Percentiles rank a stretch among this genome's conserved stretches.
Conservation (phyloP, 2,797 vertebrate genomes). For the Anableps anableps region DNA sequence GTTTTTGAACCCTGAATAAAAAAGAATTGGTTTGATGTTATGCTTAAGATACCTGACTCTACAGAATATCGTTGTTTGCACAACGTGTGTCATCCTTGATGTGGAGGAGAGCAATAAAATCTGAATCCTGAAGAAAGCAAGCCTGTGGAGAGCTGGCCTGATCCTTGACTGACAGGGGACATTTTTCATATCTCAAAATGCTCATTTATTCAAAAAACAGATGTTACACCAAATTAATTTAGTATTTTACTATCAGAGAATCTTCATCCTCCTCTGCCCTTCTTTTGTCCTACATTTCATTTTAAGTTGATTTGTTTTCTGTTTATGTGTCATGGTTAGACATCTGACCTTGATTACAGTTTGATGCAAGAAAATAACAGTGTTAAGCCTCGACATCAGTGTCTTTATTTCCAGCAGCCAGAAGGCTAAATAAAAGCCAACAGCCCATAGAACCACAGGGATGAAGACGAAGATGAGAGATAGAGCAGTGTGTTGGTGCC, state of each 20-base stretch:
- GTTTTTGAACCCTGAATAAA: background rate
- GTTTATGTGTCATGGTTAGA: background rate
- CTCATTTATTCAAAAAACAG: background rate
- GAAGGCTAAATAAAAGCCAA: too few species aligned
- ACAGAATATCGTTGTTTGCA: too few species aligned
- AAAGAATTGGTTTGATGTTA: background rate
- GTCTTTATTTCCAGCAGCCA: background rate
- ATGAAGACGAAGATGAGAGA: too few species aligned
- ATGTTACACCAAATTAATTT: background rate
- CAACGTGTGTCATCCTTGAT: background rate
- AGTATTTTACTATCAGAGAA: background rate
- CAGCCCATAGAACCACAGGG: background rate
- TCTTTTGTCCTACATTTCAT: background rate
- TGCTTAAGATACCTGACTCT: background rate
- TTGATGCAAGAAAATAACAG: background rate
- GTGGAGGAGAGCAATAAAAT: background rate
- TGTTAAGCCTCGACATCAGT: background rate
- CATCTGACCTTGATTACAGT: background rate
- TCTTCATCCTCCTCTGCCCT: background rate
- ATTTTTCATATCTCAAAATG: background rate
- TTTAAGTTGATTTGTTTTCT: background rate
- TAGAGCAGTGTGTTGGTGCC: too few species aligned
- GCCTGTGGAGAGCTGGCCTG: background rate
- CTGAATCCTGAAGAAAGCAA: background rate
- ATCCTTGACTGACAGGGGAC: too few species aligned